phyloP scores from a whole-genome alignment of 2,797 vertebrate genomes.

The Hoplostethus mediterraneus region DNA sequence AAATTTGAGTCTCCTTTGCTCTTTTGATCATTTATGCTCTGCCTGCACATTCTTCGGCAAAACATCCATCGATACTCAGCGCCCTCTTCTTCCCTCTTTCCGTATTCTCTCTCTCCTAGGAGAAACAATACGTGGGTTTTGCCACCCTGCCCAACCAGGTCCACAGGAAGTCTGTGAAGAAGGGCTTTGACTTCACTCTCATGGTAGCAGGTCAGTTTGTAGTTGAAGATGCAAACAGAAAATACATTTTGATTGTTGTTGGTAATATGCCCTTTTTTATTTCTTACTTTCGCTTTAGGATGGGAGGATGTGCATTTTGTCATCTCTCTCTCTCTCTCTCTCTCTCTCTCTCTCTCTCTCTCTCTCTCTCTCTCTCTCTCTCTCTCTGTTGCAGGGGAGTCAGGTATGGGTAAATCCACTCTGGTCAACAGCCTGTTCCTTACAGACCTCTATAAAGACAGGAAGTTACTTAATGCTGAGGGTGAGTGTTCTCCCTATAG shows the following conservation, averaged over 20 bases:
- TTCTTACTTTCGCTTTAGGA: neutral
- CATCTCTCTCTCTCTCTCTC: constrained; percentile 4
- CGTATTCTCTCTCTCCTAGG: constrained; percentile 78
- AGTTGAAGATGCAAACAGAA: neutral
- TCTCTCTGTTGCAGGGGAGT: constrained; percentile 81
- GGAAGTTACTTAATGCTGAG: constrained; percentile 88
- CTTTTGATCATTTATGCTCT: neutral
- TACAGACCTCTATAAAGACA: constrained; percentile 90
- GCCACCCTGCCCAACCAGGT: constrained; percentile 97
- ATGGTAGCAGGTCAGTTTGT: constrained; percentile 94
- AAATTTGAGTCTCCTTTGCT: neutral
- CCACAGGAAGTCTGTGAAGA: constrained; percentile 97
- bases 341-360: neutral
- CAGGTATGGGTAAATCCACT: constrained; percentile 89
- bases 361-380: neutral
- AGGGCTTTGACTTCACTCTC: constrained; percentile 96
- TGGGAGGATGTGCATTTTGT: neutral
- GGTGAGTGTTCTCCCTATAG: constrained; percentile 71
- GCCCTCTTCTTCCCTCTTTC: constrained; percentile 30
- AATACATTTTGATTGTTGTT: neutral
- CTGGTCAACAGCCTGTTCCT: constrained; percentile 89
- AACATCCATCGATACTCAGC: neutral
- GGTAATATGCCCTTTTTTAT: neutral
- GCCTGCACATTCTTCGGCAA: neutral
- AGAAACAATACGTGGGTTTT: constrained; percentile 98